Percentiles rank a stretch among this genome's conserved stretches.
Conservation (phyloP, 2,888 invertebrate genomes). For the Adineta ricciae region DNA sequence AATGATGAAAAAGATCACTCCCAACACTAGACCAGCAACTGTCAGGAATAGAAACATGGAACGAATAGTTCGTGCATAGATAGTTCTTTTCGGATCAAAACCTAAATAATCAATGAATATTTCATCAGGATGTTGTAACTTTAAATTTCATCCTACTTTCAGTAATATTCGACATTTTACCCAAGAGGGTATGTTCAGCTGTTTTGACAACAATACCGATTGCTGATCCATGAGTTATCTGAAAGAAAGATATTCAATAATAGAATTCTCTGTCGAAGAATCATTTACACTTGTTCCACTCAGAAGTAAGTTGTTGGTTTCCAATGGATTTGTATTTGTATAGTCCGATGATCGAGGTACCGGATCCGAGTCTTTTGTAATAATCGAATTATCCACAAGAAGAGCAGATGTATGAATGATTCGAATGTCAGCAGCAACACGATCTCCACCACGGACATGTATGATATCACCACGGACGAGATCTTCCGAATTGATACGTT, state of each 20-base stretch:
- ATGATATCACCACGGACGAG: conserved; percentile 15
- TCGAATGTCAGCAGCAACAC: conserved; percentile 1
- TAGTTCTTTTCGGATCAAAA: conserved; percentile 2
- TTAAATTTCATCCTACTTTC: not conserved
- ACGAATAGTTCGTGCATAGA: not conserved
- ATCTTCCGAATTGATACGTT: conserved; percentile 8
- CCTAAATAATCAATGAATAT: not conserved
- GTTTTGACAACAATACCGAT: conserved; percentile 21
- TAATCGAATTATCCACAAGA: not conserved
- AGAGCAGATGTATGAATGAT: not conserved
- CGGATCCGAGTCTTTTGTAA: conserved; percentile 8
- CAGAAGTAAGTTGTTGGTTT: not conserved
- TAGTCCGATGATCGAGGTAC: not conserved
- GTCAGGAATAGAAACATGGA: not conserved
- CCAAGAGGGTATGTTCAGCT: conserved; percentile 3
- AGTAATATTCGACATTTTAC: not conserved
- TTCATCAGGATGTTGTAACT: not conserved
- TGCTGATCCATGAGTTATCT: conserved; percentile 12
- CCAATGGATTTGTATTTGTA: not conserved
- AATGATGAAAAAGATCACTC: not conserved
- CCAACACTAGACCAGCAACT: not conserved
- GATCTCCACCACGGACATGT: conserved; percentile 7
- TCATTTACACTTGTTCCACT: not conserved
- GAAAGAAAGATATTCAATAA: not conserved
- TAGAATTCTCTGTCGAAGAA: too few relatives aligned